Conservation (phyloP, 2,888 invertebrate genomes). For the Ommatoiulus sabulosus region DNA sequence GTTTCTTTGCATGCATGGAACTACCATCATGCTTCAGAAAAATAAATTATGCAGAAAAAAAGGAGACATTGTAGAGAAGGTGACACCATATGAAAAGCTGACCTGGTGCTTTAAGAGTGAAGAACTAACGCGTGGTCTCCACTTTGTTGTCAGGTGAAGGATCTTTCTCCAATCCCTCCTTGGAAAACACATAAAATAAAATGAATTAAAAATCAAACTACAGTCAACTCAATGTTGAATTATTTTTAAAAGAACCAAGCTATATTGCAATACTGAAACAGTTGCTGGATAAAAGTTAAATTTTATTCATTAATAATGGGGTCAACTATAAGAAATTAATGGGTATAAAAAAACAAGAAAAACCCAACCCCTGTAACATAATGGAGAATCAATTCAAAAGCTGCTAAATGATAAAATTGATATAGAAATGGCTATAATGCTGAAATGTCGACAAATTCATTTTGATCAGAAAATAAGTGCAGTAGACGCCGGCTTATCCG, state of each 20-base stretch:
- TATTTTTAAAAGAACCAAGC: neutral
- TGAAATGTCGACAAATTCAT: neutral
- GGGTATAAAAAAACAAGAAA: slow-evolving; percentile 6
- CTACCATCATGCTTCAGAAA: slow-evolving; percentile 33
- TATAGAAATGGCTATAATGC: neutral
- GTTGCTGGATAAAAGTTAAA: neutral
- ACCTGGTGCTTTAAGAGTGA: slow-evolving; percentile 54
- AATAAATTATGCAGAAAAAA: neutral
- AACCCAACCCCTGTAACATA: slow-evolving; percentile 23
- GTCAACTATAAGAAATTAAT: neutral
- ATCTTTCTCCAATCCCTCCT: slow-evolving; percentile 54
- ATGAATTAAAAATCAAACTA: slow-evolving; percentile 23
- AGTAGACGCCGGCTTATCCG: too few species aligned
- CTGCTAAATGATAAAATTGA: neutral
- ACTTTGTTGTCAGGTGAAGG: slow-evolving; percentile 53
- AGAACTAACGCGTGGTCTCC: slow-evolving; percentile 53
- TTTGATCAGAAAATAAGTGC: neutral
- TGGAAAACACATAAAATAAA: slow-evolving; percentile 38
- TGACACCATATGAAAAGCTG: slow-evolving; percentile 53
- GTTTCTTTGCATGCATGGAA: slow-evolving; percentile 6
- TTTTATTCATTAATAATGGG: neutral
- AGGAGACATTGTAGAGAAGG: slow-evolving; percentile 48
- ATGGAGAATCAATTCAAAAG: slow-evolving; percentile 23
- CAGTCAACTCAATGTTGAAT: neutral
- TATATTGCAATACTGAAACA: neutral